phyloP scores from a whole-genome alignment of 1,140 invertebrate species.

The Drosophila kikkawai region DNA sequence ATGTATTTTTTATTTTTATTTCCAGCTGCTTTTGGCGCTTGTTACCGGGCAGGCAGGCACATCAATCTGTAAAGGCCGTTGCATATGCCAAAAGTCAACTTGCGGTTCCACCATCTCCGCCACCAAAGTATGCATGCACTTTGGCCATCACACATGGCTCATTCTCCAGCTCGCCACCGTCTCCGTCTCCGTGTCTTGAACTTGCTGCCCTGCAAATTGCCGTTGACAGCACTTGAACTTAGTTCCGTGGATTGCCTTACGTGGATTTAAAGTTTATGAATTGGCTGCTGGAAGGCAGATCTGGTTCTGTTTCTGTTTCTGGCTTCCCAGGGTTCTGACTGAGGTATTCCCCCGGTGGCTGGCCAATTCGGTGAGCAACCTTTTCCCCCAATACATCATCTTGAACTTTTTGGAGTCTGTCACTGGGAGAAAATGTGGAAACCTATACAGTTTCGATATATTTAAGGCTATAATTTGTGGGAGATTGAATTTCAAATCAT shows the following conservation, averaged over 20 bases:
- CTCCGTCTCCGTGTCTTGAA: conserved; percentile 29
- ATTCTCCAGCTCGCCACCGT: conserved; percentile 4
- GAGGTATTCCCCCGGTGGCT: conserved; percentile 24
- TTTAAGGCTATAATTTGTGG: neutral
- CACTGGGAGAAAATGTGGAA: conserved; percentile 22
- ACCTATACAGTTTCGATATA: neutral
- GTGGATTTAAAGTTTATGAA: conserved; percentile 4
- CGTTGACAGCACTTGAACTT: conserved; percentile 54
- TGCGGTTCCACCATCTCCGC: conserved; percentile 31
- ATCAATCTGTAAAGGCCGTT: conserved; percentile 79
- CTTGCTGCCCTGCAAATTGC: conserved; percentile 54
- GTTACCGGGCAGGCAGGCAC: conserved; percentile 59
- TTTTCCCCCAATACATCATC: conserved; percentile 47
- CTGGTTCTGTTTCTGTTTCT: conserved; percentile 31
- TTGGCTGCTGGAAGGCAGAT: conserved; percentile 5
- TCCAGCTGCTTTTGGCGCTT: conserved; percentile 45
- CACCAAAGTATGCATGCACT: conserved; percentile 32
- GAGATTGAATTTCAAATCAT: too few relatives aligned
- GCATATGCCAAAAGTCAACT: conserved; percentile 79
- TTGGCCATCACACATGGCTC: conserved; percentile 52
- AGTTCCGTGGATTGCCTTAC: conserved; percentile 4
- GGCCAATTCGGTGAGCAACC: conserved; percentile 33
- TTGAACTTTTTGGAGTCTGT: conserved; percentile 38
- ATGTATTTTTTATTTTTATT: conserved; percentile 46
- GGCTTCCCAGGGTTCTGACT: conserved; percentile 33